Evolutionary conservation across 64 coral and sea anemone genomes (phyloP).

Genomic region (Porites australiensis): DNA sequence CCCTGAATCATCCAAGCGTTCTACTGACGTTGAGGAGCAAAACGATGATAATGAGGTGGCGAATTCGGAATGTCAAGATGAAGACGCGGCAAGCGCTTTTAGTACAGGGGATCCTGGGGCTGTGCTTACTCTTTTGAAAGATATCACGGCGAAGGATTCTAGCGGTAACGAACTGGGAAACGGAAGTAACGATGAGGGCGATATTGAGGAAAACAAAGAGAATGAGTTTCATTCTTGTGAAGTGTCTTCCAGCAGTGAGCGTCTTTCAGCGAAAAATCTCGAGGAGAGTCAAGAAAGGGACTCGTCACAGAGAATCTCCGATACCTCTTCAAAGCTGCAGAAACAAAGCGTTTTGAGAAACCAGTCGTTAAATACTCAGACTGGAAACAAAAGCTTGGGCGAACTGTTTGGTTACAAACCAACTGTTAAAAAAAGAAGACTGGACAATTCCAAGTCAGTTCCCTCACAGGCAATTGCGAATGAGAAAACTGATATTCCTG

Average conservation of each 20-base stretch:
- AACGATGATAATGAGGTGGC: neutral
- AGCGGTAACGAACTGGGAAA: neutral
- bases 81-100: neutral
- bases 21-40: neutral
- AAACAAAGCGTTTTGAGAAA: slow-evolving; percentile 15
- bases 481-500: neutral
- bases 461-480: neutral
- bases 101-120: neutral
- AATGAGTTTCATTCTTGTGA: neutral
- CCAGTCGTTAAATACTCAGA: neutral
- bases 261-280: neutral
- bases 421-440: slow-evolving; percentile 6
- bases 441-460: neutral
- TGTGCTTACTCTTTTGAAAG: neutral
- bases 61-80: neutral
- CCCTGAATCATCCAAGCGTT: neutral
- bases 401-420: slow-evolving; percentile 20
- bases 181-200: no score
- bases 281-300: neutral
- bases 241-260: neutral
- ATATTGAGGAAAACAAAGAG: slow-evolving; percentile 14
- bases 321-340: neutral
- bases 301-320: neutral
- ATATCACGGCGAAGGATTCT: neutral
- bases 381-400: neutral